These are phyloP conservation scores for Pluvialis apricaria DNA, from an alignment of 2,113 vertebrate genomes.

Conservation along the genomic window DNA sequence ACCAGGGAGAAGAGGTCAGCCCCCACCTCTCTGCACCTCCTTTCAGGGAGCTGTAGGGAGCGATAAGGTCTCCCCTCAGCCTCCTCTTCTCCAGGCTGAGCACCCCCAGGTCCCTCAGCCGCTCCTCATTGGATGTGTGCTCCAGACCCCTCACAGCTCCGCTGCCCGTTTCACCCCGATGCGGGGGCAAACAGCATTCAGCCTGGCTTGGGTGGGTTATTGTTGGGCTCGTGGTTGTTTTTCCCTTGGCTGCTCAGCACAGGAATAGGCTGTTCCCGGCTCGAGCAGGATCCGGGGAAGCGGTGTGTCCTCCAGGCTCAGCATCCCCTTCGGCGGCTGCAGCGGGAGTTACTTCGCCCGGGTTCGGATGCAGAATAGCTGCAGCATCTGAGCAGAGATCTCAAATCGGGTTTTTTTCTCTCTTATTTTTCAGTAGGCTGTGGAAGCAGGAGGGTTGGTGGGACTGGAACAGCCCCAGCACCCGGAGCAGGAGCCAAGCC, in stretches of 20 bases:
- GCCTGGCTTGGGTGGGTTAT: neutral
- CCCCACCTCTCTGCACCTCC: no score
- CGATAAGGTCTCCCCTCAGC: no score
- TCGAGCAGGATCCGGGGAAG: rapidly evolving
- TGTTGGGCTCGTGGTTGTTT: neutral
- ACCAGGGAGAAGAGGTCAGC: no score
- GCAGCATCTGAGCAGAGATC: neutral
- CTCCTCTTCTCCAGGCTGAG: no score
- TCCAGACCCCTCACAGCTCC: no score
- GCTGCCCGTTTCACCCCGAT: neutral
- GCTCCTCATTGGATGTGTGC: no score
- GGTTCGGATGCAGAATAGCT: neutral
- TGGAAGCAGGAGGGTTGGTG: neutral
- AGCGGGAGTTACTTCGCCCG: rapidly evolving
- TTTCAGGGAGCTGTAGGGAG: no score
- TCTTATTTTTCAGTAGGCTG: neutral
- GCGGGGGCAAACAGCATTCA: rapidly evolving
- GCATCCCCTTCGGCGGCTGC: neutral
- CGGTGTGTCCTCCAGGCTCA: neutral
- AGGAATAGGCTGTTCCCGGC: neutral
- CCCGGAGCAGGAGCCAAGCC: neutral
- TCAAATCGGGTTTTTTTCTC: neutral
- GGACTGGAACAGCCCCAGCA: neutral
- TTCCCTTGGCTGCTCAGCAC: neutral
- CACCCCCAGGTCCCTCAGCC: no score